Percentiles rank a stretch among this genome's conserved stretches.
phyloP scores from a whole-genome alignment of 1,140 invertebrate genomes.

The Diorhabda carinulata region DNA sequence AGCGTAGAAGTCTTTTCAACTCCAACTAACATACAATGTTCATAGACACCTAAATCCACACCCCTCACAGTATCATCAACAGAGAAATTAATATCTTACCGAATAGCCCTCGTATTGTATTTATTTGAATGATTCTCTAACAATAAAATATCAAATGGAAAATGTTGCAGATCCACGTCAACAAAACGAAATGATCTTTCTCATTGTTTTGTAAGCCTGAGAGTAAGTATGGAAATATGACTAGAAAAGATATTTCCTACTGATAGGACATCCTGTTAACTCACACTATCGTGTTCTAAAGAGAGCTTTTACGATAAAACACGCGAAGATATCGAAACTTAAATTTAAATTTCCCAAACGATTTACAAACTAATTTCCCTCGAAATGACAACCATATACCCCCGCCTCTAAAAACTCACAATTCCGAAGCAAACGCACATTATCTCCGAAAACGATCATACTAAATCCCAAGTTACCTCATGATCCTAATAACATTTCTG shows the following conservation, averaged over 20 bases:
- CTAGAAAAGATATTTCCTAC: background rate
- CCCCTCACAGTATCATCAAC: no score
- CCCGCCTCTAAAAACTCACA: background rate
- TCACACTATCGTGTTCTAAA: background rate
- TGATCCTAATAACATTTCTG: slow-evolving; percentile 1
- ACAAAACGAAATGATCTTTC: no score
- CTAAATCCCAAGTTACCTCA: background rate
- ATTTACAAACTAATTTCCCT: background rate
- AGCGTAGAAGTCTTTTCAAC: no score
- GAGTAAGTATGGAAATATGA: no score
- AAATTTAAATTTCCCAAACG: slow-evolving; percentile 3
- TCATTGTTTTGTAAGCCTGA: no score
- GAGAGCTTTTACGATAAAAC: background rate
- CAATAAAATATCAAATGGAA: no score
- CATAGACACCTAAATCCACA: no score
- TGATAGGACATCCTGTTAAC: background rate
- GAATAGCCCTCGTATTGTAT: no score
- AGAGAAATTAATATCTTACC: no score
- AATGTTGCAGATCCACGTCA: no score
- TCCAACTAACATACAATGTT: no score
- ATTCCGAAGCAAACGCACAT: slow-evolving; percentile 1
- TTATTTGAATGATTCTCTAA: no score
- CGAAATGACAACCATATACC: background rate
- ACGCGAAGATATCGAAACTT: background rate
- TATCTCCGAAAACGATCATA: background rate